Evolutionary conservation across 2,888 invertebrate genomes (phyloP).

Genomic region (Tipula confusa): DNA sequence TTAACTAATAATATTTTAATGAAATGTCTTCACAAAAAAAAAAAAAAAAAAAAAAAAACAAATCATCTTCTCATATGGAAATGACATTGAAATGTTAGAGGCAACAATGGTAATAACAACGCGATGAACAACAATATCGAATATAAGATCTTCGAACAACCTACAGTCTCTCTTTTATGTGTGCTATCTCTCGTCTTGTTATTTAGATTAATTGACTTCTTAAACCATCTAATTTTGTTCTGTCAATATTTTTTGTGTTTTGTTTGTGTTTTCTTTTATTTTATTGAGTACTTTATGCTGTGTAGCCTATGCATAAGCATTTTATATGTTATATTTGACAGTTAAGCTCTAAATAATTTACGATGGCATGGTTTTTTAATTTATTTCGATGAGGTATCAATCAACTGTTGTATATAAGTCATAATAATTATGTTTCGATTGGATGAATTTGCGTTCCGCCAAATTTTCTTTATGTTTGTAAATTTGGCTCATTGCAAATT

Average conservation of each 20-base stretch:
- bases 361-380: no score
- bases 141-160: not conserved
- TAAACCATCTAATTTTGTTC: not conserved
- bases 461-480: no score
- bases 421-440: no score
- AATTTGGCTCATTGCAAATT: no score
- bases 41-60: not conserved
- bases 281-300: no score
- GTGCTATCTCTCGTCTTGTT: not conserved
- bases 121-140: not conserved
- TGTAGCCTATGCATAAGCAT: no score
- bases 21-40: conserved; percentile 3
- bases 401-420: no score
- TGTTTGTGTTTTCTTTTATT: no score
- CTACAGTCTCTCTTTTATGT: not conserved
- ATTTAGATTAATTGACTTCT: not conserved
- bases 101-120: not conserved
- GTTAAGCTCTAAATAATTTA: no score
- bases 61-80: conserved; percentile 25
- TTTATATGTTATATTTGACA: no score
- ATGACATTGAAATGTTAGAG: conserved; percentile 12
- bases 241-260: not conserved
- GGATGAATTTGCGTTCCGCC: no score
- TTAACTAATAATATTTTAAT: conserved; percentile 20
- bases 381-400: no score